These are phyloP conservation scores for Nowickia ferox DNA, from an alignment of 2,888 invertebrate species.

Conservation along the genomic window DNA sequence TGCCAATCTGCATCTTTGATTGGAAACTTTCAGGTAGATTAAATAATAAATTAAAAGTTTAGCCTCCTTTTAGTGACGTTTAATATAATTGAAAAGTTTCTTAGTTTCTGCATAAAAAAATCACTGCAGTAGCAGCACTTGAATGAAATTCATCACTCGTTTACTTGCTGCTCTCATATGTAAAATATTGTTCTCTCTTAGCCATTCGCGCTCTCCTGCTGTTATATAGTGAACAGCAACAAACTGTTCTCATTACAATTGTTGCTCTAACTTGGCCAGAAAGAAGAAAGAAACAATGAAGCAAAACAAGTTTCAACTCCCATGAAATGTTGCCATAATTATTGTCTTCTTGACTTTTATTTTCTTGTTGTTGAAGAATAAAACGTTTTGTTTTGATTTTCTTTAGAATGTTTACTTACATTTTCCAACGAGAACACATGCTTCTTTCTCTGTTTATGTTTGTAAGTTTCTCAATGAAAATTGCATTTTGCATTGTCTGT, in stretches of 20 bases:
- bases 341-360: conserved; percentile 32
- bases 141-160: conserved; percentile 48
- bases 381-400: conserved; percentile 39
- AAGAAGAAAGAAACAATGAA: conserved; percentile 2
- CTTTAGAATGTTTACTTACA: conserved; percentile 22
- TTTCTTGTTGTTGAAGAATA: neutral
- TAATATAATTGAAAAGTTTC: no score
- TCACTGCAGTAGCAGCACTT: conserved; percentile 19
- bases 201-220: neutral
- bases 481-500: conserved; percentile 42
- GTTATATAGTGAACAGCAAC: neutral
- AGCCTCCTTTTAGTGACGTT: no score
- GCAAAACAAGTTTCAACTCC: neutral
- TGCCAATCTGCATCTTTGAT: no score
- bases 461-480: conserved; percentile 35
- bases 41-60: no score
- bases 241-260: conserved; percentile 67
- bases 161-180: conserved; percentile 15
- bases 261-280: conserved; percentile 58
- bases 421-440: neutral
- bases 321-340: conserved; percentile 43
- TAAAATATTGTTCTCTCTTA: neutral
- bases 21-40: no score
- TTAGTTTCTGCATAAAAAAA: neutral
- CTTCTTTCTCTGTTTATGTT: conserved; percentile 24